Percentiles rank a stretch among this genome's conserved stretches.
These are phyloP conservation scores for Ostrea edulis DNA, from an alignment of 1,140 invertebrate genomes.

Conservation along the genomic window DNA sequence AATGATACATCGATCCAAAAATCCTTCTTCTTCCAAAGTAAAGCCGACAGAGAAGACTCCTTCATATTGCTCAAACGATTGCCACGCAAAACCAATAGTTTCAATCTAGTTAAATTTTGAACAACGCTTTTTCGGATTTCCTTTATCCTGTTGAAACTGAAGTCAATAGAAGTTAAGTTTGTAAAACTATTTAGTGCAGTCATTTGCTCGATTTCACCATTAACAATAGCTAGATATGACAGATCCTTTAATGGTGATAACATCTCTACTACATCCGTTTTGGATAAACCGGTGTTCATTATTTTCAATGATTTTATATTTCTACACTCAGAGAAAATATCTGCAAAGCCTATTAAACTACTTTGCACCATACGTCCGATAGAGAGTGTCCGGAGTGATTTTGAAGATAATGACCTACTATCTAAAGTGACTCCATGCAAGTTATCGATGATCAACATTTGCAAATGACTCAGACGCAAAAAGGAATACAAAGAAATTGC, in stretches of 20 bases:
- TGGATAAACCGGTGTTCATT: background rate
- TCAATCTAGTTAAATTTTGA: background rate
- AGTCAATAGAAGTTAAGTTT: background rate
- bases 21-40: background rate
- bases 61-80: background rate
- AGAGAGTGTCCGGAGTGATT: background rate
- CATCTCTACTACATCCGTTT: background rate
- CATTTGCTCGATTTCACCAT: background rate
- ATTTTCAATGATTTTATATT: background rate
- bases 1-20: constrained; percentile 20
- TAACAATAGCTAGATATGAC: background rate
- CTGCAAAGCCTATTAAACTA: background rate
- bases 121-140: background rate
- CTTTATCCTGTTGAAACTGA: constrained; percentile 36
- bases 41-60: background rate
- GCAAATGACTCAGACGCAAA: background rate
- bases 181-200: background rate
- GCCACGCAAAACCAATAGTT: background rate
- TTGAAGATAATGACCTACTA: background rate
- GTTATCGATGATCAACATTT: background rate
- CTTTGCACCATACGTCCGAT: background rate
- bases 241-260: background rate
- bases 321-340: background rate
- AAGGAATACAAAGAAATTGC: background rate
- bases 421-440: background rate